These are phyloP conservation scores for Coccyzus lansbergi DNA, from an alignment of 2,797 vertebrate species.

Conservation along the genomic window DNA sequence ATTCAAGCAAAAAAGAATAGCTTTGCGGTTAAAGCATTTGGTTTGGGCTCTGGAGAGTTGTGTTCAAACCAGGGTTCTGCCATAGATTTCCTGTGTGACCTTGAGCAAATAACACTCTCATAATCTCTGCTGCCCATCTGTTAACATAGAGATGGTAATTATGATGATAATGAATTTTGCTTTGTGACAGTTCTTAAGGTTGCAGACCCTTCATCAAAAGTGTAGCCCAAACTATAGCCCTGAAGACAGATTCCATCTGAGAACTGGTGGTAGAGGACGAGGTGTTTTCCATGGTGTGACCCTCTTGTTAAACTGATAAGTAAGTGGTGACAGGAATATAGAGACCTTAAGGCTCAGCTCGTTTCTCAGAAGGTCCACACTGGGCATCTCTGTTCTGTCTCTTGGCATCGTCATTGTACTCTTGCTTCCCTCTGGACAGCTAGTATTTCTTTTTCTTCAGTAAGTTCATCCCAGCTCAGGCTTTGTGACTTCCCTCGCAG, in stretches of 20 bases:
- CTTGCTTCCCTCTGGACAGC: background rate
- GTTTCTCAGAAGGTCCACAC: background rate
- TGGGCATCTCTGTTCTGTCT: background rate
- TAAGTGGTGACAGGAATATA: background rate
- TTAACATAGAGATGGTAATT: constrained; percentile 2
- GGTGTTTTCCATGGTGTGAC: background rate
- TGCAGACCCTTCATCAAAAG: background rate
- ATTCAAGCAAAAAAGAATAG: background rate
- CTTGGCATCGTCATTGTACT: background rate
- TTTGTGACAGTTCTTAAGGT: background rate
- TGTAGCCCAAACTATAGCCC: background rate
- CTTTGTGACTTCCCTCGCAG: background rate
- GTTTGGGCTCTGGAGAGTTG: background rate
- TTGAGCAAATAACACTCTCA: background rate
- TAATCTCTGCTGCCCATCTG: constrained; percentile 46
- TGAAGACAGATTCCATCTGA: background rate
- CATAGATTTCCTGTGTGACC: constrained; percentile 30
- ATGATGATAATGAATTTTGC: background rate
- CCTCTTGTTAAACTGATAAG: background rate
- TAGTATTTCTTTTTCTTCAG: background rate
- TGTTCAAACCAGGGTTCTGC: background rate
- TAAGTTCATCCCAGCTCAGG: background rate
- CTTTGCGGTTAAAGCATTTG: background rate
- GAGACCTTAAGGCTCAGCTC: background rate
- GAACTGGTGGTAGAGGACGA: background rate